Base-by-base conservation (phyloP, 2,888 invertebrate genomes). In the Pyralis farinalis region DNA sequence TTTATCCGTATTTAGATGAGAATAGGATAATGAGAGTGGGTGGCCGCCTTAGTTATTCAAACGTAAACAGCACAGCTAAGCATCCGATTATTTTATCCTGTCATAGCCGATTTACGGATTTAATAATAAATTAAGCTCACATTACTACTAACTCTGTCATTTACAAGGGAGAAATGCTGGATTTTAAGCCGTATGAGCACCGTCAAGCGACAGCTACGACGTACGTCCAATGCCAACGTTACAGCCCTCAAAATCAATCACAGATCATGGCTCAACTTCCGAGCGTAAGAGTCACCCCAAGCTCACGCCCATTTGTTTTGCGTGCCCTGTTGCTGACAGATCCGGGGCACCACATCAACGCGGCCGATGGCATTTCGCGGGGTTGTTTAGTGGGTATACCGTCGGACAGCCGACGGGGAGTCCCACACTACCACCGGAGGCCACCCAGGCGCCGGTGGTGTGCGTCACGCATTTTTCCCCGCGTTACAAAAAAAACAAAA, bases 231-330 rank as follows among this genome's bases (percentile, higher is more conserved):
- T 49, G 43, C 20, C 10, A 34, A 7, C 44, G 47, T 1, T 42
- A 29, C 27, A 44, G 12, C 25, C 25, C 10, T 6, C 20, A 37
- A 1, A 44, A 43, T 7, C n/a, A 20, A n/a, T 29, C 43, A 21
- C 38, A 40, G 21, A 25, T 45, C 1, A 49, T 49, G 49, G 46
- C 40, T 9, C 29, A 44, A 6, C 28, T 49, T 7, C 49, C 49
- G 7, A 7, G 31, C 9, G 27, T 44, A 12, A 28, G 49, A 12
- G 42, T 46, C 1, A 46, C 35, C 1, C 44, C 45, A 0, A 42
- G 4, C 3, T 4, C 43, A 3, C 21, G 46, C 3, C 42, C 49
- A 8, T 49, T 49, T 33, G 29, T 33, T 1, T 27, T 35, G n/a
- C n/a, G n/a, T n/a, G n/a, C n/a, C n/a, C n/a, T n/a, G n/a, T n/a